Base-by-base conservation (phyloP, 2,888 invertebrate genomes). In the Panzeria rudis region DNA sequence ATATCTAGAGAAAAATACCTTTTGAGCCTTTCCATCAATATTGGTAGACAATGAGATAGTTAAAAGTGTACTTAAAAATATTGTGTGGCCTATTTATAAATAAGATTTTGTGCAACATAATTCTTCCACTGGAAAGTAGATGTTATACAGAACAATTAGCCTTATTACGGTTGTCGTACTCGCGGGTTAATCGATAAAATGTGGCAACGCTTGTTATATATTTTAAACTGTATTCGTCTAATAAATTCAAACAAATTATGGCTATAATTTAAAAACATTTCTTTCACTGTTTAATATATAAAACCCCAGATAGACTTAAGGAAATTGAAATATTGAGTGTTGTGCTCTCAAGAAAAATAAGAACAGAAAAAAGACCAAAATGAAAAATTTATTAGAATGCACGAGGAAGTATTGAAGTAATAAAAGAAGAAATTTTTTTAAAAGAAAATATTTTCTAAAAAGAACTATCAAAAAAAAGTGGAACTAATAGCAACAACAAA, bases 281-380 rank as follows among this genome's bases (percentile, higher is more conserved):
- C 56, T 80, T 32, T 56, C 47, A 59, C 25, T 56, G 72, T 72
- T 25, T 47, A 44, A 64, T 56, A 64, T 72, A 56, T 25, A 56
- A 79, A 62, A 64, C 44, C 71, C 44, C 35, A 25, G 20, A 11
- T 44, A 71, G 47, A 62, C 44, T 56, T 35, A 66, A 50, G 47
- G 35, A 64, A 64, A 72, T 80, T 72, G 64, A 79, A 56, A 79
- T 64, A 79, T 64, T 72, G 79, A 72, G 29, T 66, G 23, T 15
- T 41, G 23, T 11, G 64, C 20, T 20, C 20, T n/a, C 44, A 32
- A 54, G 32, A 44, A 64, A 71, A 41, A 0, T 29, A 52, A 69
- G 20, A 25, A 54, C 4, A 25, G 25, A 50, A 47, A 44, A 62
- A 29, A 54, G 9, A 50, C 23, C 38, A 38, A 78, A 61, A 78